phyloP scores from a whole-genome alignment of 2,888 invertebrate species.

The Drosophila sordidapex region DNA sequence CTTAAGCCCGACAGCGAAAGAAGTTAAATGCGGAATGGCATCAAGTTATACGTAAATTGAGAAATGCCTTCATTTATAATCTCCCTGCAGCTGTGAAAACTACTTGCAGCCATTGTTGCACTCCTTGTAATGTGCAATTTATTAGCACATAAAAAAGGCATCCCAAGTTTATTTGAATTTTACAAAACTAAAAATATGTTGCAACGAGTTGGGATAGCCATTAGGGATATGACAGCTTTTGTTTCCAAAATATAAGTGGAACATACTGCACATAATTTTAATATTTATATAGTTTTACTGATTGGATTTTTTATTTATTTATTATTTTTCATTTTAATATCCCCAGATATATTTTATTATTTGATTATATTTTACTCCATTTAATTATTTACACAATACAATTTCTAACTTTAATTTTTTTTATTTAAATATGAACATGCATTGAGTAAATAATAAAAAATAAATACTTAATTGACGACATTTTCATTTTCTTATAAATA shows the following conservation, averaged over 20 bases:
- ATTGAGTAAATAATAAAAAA: not conserved
- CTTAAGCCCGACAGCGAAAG: conserved; percentile 58
- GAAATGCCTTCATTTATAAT: conserved; percentile 64
- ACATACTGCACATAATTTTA: not conserved
- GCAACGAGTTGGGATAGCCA: not conserved
- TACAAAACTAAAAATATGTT: not conserved
- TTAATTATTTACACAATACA: not conserved
- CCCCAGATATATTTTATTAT: not conserved
- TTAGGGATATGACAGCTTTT: not conserved
- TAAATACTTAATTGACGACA: not conserved
- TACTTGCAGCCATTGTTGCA: not conserved
- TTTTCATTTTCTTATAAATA: not conserved
- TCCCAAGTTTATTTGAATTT: not conserved
- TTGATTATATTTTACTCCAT: not conserved
- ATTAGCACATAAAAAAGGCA: conserved; percentile 7
- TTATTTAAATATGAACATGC: no score
- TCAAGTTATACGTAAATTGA: conserved; percentile 12
- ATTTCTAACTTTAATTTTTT: not conserved
- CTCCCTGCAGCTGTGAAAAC: conserved; percentile 22
- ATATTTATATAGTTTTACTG: not conserved
- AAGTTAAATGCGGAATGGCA: conserved; percentile 39
- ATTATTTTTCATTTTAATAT: not conserved
- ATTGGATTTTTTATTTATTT: not conserved
- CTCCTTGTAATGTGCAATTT: conserved; percentile 10
- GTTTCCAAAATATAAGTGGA: not conserved